Evolutionary conservation across 2,797 vertebrate species (phyloP).

Genomic region (Eutrigla gurnardus): DNA sequence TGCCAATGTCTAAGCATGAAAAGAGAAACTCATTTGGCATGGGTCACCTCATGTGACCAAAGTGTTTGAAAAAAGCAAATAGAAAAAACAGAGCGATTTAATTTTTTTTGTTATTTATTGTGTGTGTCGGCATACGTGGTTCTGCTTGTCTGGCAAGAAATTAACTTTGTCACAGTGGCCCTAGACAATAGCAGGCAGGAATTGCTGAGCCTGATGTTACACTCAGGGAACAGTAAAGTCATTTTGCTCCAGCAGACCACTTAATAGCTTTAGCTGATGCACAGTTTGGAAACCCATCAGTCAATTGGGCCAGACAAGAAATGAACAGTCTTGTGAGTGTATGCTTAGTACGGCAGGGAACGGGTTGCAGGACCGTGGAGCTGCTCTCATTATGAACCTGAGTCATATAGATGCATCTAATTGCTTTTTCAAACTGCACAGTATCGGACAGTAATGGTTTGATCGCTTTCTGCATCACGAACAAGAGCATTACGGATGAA

Average conservation of each 20-base stretch:
- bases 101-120: conserved; percentile 72
- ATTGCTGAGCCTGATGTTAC: conserved; percentile 76
- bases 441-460: conserved; percentile 18
- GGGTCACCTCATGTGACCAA: conserved; percentile 46
- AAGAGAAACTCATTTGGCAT: conserved; percentile 54
- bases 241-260: conserved; percentile 81
- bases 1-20: conserved; percentile 8
- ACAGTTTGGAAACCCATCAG: conserved; percentile 77
- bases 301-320: conserved; percentile 66
- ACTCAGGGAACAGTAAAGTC: conserved; percentile 76
- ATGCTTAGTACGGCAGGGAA: conserved; percentile 56
- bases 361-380: conserved; percentile 43
- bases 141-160: conserved; percentile 80
- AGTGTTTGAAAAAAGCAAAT: conserved; percentile 53
- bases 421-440: conserved; percentile 15
- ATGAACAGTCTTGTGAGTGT: conserved; percentile 68
- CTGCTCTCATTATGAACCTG: conserved; percentile 39
- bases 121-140: conserved; percentile 67
- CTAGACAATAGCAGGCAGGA: conserved; percentile 78
- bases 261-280: conserved; percentile 81
- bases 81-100: conserved; percentile 55
- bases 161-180: conserved; percentile 78
- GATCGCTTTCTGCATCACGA: conserved; percentile 18
- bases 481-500: conserved; percentile 13
- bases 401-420: conserved; percentile 42